Evolutionary conservation across 2,797 vertebrate species (phyloP).

Genomic region (Notamacropus eugenii): DNA sequence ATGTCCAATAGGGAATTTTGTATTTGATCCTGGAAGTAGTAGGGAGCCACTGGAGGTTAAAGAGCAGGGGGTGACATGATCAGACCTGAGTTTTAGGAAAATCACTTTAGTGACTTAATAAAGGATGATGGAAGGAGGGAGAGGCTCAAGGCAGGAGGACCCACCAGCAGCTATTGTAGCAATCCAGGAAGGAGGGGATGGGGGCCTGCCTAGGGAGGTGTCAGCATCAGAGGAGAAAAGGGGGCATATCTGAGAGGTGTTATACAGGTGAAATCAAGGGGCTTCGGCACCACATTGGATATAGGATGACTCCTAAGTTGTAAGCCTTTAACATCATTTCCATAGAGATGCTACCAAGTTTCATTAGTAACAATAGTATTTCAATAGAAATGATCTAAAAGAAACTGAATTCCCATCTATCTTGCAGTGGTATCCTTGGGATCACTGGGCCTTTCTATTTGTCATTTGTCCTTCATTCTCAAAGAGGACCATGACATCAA

Average conservation of each 20-base stretch:
- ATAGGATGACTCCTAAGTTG: neutral
- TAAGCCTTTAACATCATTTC: neutral
- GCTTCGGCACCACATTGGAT: too few relatives aligned
- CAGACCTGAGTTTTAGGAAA: neutral
- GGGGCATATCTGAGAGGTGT: too few relatives aligned
- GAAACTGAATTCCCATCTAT: neutral
- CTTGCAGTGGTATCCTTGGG: neutral
- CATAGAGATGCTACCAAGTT: neutral
- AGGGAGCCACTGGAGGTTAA: neutral
- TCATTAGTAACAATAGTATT: neutral
- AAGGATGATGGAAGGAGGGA: neutral
- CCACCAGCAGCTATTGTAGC: neutral
- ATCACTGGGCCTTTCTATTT: neutral
- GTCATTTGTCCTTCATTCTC: too few relatives aligned
- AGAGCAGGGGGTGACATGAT: neutral
- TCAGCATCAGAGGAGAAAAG: neutral
- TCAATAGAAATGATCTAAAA: neutral
- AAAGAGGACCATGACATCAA: too few relatives aligned
- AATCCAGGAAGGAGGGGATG: neutral
- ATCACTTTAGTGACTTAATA: neutral
- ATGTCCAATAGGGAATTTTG: neutral
- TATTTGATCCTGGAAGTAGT: neutral
- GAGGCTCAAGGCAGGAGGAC: neutral
- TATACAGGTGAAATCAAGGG: too few relatives aligned
- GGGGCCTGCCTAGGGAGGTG: neutral